Percentiles rank a stretch among this genome's conserved stretches.
These are phyloP conservation scores for Neodiprion pinetum DNA, from an alignment of 1,140 invertebrate species.

Conservation along the genomic window DNA sequence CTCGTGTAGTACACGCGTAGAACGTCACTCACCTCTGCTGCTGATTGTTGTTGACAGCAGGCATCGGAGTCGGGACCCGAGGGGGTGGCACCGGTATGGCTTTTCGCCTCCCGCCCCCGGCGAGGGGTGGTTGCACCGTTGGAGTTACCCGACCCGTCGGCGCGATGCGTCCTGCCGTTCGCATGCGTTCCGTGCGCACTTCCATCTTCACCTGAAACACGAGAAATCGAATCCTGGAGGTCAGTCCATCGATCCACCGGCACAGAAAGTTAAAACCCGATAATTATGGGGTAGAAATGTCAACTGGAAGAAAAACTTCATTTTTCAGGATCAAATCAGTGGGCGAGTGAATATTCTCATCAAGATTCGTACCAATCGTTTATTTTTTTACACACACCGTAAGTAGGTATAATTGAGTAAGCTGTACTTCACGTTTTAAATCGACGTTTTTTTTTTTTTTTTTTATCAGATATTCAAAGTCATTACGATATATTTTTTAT, in stretches of 20 bases:
- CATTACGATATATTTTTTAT: not conserved
- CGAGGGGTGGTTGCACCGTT: conserved; percentile 46
- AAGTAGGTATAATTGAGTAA: not conserved
- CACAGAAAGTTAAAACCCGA: not conserved
- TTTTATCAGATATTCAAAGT: too few species aligned
- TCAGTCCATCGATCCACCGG: too few species aligned
- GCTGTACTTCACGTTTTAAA: not conserved
- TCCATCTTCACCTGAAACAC: conserved; percentile 53
- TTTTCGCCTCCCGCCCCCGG: conserved; percentile 51
- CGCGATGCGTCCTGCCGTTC: conserved; percentile 54
- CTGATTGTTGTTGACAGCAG: conserved; percentile 52
- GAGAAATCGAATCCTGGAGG: not conserved
- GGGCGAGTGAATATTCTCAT: not conserved
- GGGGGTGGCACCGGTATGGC: conserved; percentile 58
- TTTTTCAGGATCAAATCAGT: too few species aligned
- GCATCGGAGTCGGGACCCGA: conserved; percentile 59
- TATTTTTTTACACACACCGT: not conserved
- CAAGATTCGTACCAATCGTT: not conserved
- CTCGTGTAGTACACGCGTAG: too few species aligned
- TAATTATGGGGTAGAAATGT: not conserved
- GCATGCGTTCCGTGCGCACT: conserved; percentile 50
- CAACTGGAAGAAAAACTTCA: not conserved
- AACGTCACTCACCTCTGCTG: conserved; percentile 45
- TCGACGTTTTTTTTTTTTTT: not conserved
- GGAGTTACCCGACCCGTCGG: conserved; percentile 54